Evolutionary conservation across 2,888 invertebrate species (phyloP), one percentile per base, ranked within the genome.

Genomic region (Lepeophtheirus nordmannii): DNA sequence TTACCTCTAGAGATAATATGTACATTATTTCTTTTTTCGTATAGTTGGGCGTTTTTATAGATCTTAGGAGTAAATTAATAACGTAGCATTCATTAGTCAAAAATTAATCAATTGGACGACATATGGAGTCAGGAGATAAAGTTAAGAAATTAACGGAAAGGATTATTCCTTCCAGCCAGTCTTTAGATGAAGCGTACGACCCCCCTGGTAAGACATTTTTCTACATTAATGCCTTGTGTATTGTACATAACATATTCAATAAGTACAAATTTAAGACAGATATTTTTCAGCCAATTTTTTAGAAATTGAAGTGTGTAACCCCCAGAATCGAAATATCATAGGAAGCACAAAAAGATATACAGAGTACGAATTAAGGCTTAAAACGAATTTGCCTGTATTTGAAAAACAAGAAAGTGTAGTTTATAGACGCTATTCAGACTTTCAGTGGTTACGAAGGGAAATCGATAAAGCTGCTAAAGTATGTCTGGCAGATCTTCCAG

Each of bases 311-410:
- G 74, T 76, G 23, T 67, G 71, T 23, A 74, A 74, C 70, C 74
- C 76, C 23, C 73, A 75, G 71, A 75, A 74, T 62, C 76, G 76
- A 66, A 46, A 14, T 14, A 17, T 46, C 53, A 46, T 46, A 46
- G 76, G 76, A n/a, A 71, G 75, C 41, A 75, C 72, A 10, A 75
- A 75, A 69, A 70, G 75, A 68, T 76, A 75, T 69, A 76, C 76
- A 61, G 76, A 76, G 69, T 76, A 76, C 70, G 75, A 75, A 73
- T 73, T 76, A 64, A 70, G 74, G 70, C 74, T 76, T 72, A 72
- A 76, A 75, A 76, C 76, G 38, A 76, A 76, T 69, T 70, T 76
- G 68, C 76, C 76, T 67, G 74, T 76, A 60, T 76, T 76, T 71
- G 39, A 40, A n/a, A 20, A 38, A 20, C 74, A 75, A 71, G 75